Conservation (phyloP, 1,140 invertebrate species). For the Popillia japonica region DNA sequence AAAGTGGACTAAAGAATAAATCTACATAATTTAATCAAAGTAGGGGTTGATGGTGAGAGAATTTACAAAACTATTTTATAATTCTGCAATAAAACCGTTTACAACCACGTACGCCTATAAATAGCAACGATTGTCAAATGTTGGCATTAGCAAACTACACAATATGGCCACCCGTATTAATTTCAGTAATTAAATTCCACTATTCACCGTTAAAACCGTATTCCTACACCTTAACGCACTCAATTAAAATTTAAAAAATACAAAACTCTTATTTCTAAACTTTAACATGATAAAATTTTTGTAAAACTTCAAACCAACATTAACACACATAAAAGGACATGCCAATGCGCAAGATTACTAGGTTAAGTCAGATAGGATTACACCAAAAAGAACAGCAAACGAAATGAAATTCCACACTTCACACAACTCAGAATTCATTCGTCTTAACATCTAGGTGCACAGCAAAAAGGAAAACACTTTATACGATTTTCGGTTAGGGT, state of each 20-base stretch:
- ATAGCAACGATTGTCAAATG: neutral
- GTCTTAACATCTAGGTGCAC: neutral
- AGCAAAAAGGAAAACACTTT: neutral
- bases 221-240: no score
- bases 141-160: neutral
- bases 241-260: no score
- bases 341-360: neutral
- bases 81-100: no score
- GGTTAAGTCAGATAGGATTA: constrained; percentile 3
- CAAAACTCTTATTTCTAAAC: no score
- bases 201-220: no score
- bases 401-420: neutral
- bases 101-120: neutral
- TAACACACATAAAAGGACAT: constrained; percentile 3
- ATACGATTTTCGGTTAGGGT: neutral
- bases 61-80: no score
- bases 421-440: neutral
- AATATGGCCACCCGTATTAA: constrained; percentile 4
- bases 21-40: no score
- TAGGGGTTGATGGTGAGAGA: no score
- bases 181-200: neutral
- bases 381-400: neutral
- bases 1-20: no score
- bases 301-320: neutral
- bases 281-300: no score